These are phyloP conservation scores for Hartigia nigra DNA, from an alignment of 2,888 invertebrate genomes.

Conservation along the genomic window DNA sequence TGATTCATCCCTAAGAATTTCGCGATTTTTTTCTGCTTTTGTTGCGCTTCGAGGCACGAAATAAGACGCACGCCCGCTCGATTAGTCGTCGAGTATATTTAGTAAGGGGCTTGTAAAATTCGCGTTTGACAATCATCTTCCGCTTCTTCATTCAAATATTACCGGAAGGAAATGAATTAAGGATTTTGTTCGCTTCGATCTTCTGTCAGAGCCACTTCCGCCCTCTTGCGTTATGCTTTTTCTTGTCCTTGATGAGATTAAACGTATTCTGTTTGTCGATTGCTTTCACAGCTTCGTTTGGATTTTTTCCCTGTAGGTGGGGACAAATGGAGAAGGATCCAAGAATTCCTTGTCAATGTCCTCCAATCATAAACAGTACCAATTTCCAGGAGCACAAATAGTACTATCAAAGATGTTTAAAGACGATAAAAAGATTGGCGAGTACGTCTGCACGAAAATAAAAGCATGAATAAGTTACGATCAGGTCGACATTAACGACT, in stretches of 20 bases:
- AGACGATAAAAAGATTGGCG: not conserved
- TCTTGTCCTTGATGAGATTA: not conserved
- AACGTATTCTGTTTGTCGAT: not conserved
- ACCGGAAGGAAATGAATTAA: not conserved
- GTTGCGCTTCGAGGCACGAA: conserved; percentile 15
- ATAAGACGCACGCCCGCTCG: conserved; percentile 26
- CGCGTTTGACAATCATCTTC: not conserved
- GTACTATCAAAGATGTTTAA: not conserved
- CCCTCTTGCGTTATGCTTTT: not conserved
- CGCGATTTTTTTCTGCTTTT: conserved; percentile 23
- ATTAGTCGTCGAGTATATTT: conserved; percentile 48
- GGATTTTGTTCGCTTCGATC: not conserved
- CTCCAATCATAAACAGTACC: not conserved
- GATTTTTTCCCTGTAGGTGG: not conserved
- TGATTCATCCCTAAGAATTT: conserved; percentile 48
- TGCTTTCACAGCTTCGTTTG: not conserved
- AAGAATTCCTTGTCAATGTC: not conserved
- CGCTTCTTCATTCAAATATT: not conserved
- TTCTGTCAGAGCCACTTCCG: not conserved
- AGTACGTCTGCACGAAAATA: not conserved
- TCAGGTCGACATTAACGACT: not conserved
- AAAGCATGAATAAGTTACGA: not conserved
- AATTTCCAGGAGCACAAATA: not conserved
- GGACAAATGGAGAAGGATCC: not conserved
- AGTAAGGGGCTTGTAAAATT: conserved; percentile 18